Base-by-base conservation (phyloP, 2,888 invertebrate genomes). In the Drosophila nigricruria region DNA sequence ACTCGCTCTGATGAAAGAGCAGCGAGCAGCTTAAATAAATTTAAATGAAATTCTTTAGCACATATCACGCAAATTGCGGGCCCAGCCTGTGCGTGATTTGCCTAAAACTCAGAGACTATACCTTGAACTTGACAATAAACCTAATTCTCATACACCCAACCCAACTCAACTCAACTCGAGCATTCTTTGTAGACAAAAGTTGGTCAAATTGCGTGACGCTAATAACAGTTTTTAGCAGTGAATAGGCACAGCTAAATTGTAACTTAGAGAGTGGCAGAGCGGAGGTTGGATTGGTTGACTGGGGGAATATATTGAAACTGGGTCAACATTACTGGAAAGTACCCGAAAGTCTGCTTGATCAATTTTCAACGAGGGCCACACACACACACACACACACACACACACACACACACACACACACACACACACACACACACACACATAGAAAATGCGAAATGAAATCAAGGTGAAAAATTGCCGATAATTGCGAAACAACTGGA, bases 401-500 rank as follows among this genome's bases (percentile, higher is more conserved):
- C 68, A 23, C n/a, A n/a, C n/a, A n/a, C n/a, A n/a, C n/a, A n/a
- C n/a, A n/a, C 62, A 63, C 73, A 5, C 10, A 5, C 10, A 14
- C 43, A 43, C 67, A 27, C 30, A 9, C 30, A 2, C 43, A 5
- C 10, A 5, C 10, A 14, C 43, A 43, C 67, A 27, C 30, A 9
- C 30, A 2, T 1, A 1, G 3, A 68, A 73, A 77, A 73, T 72
- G 69, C 66, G 57, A 71, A 77, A 65, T 72, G 57, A 80, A 80
- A 75, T 68, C 72, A 74, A 74, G 70, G 72, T 76, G 62, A 74
- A 78, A 75, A 80, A 78, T 78, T 78, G 80, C 70, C 76, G 75
- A 75, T 80, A 77, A 82, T 79, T 84, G 80, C 82, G 30, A 82
- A 84, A 79, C 79, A 84, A 84, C 79, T 75, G 74, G 78, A 75